Base-by-base conservation (phyloP, 2,888 invertebrate species). In the Meloe dianella region DNA sequence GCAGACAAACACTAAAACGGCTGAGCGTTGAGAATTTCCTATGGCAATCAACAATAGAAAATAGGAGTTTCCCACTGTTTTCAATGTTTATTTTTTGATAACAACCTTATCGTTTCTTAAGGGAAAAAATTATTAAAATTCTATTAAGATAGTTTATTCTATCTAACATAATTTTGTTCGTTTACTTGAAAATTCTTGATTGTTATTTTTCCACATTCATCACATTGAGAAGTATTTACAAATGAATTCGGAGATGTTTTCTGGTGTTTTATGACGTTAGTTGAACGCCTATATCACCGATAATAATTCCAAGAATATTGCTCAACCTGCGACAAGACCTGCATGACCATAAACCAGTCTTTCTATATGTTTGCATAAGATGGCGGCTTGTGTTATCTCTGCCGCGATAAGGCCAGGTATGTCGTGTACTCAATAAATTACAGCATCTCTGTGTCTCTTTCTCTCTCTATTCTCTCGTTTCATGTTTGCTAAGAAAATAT, bases 381-480 rank as follows among this genome's bases (percentile, higher is more conserved):
- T 81, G 81, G 80, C 81, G 81, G 80, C 77, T 74, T 76, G 77
- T 78, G 78, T 80, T 80, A 80, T 79, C 80, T 81, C 75, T 77
- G 78, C 77, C 75, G 74, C 78, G 81, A 81, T 81, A 81, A 81
- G 80, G 75, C 80, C 78, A 79, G 79, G 79, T 79, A 78, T 78
- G 77, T 74, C 73, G 79, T 80, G 75, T 78, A 79, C 79, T 79
- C 77, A 78, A 80, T 80, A 79, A 78, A 80, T 79, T 80, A 79
- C 80, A 75, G 77, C 79, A 78, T 79, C 79, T 77, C 75, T 73
- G 72, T 69, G 72, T 47, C 47, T 20, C 47, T 47, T 8, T 47
- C 47, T 41, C 38, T 38, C 7, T 38, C n/a, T 14, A 3, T 38
- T 20, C 20, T 47, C 73, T 75, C 75, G 70, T 73, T 73, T 73